Base-by-base conservation (phyloP, 2,888 invertebrate genomes). In the Agriopis marginaria region DNA sequence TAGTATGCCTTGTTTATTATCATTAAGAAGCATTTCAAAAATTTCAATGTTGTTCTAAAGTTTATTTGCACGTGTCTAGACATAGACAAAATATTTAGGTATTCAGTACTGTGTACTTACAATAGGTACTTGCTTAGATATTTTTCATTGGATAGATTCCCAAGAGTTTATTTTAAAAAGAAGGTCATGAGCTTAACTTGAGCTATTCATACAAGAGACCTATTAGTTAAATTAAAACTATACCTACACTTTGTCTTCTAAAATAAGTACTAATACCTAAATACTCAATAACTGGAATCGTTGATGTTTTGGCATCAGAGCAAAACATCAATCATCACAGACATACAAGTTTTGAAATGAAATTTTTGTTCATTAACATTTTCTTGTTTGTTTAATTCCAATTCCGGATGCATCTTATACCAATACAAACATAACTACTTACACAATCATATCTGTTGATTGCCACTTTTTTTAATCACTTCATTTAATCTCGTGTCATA, bases 181-280 rank as follows among this genome's bases (percentile, higher is more conserved):
- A 77, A 71, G 80, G 83, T 82, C 82, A 83, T 77, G 80, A 79
- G 67, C 14, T 49, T 14, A 49, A 7, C 70, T 44, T 32, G 32
- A 32, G 32, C 32, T 32, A 32, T 32, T 32, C 32, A 32, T 32
- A 32, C 32, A 0, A 32, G 5, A 32, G 32, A 32, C 32, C 32
- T 32, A 5, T 32, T 32, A 23, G 17, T 23, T 23, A 1, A 23
- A 23, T 23, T 23, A 23, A 23, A 23, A 23, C 17, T 23, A 23
- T 23, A 23, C 17, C 0, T n/a, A n/a, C n/a, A 23, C 2, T 23
- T 1, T 23, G 17, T 23, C 17, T 23, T 23, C 17, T 23, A 23
- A 23, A 23, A 23, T 23, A 23, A 23, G 17, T 32, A 1, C 32
- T 32, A 32, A 32, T 32, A 32, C 32, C 45, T 45, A 12, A 12